Evolutionary conservation across 2,113 vertebrate species (phyloP), one percentile per base, ranked within the genome.

Genomic region (Triplophysa rosa): DNA sequence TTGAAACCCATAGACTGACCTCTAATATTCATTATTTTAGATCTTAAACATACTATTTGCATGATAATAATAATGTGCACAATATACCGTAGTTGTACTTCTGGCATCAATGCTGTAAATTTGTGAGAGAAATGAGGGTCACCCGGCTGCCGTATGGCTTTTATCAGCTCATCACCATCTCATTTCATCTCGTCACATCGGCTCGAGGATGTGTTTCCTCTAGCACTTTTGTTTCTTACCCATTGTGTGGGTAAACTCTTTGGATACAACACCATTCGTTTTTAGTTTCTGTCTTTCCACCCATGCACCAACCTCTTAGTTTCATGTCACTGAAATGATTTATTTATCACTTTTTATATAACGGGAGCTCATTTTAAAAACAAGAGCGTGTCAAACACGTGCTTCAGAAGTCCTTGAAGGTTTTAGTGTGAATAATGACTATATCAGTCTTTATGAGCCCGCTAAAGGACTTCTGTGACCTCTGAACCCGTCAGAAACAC

Each of bases 381-480:
- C 23, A 52, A 29, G 23, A 23, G 49, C 45, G 54, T 21, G 33
- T 40, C 40, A n/a, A 42, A 66, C 23, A 49, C 17, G 52, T 54
- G 52, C 52, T 26, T 70, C 24, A 33, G 52, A 54, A 1, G 52
- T 54, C 19, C 5, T 13, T 54, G 14, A 54, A 10, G 17, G 19
- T 70, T 70, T 70, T 56, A 33, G 9, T 37, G 56, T 26, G 21
- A 64, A 12, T 67, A 45, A 75, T 71, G 67, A 66, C 61, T 72
- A 13, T 14, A 82, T 77, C 17, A 47, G 33, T 49, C 49, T 81
- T 76, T 76, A 63, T 40, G 49, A 71, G 26, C 26, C 49, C 49
- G 33, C 5, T 67, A 24, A 45, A 47, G 40, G 37, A 12, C 8
- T 37, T 37, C 62, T 29, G 7, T 73, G 49, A 49, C 16, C 1